These are phyloP conservation scores for Zeugodacus cucurbitae DNA, from an alignment of 1,140 invertebrate genomes.

Conservation along the genomic window DNA sequence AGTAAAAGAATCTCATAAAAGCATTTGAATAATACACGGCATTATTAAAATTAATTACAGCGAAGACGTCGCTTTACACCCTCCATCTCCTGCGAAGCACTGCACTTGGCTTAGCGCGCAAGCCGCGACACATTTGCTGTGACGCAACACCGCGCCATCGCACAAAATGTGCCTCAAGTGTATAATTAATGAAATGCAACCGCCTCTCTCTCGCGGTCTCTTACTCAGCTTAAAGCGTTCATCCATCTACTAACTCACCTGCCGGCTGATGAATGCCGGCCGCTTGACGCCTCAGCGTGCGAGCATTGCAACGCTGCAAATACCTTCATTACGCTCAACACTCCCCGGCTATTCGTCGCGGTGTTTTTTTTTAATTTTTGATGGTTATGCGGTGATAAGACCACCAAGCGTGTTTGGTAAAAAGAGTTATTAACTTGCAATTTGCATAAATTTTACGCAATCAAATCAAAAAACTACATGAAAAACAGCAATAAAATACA, in stretches of 20 bases:
- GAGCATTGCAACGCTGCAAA: background rate
- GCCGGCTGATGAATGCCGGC: background rate
- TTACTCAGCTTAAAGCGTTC: background rate
- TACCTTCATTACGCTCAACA: no score
- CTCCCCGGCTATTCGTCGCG: conserved; percentile 46
- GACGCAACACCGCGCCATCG: background rate
- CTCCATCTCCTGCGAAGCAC: background rate
- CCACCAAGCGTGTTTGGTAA: conserved; percentile 60
- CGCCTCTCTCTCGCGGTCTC: background rate
- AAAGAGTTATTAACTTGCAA: conserved; percentile 63
- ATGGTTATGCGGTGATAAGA: conserved; percentile 45
- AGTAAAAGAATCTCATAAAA: conserved; percentile 52
- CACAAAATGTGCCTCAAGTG: conserved; percentile 26
- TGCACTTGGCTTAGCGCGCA: background rate
- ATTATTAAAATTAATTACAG: conserved; percentile 64
- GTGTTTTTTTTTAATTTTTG: conserved; percentile 60
- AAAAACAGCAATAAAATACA: conserved; percentile 8
- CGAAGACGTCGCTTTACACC: conserved; percentile 62
- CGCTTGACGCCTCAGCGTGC: background rate
- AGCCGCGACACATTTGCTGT: background rate
- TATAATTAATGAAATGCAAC: conserved; percentile 56
- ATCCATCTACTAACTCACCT: background rate
- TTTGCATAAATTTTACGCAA: conserved; percentile 64
- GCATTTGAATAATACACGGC: conserved; percentile 61
- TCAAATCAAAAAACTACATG: conserved; percentile 47